Conservation (phyloP, 2,113 vertebrate genomes). For the Melanerpes aurifrons region DNA sequence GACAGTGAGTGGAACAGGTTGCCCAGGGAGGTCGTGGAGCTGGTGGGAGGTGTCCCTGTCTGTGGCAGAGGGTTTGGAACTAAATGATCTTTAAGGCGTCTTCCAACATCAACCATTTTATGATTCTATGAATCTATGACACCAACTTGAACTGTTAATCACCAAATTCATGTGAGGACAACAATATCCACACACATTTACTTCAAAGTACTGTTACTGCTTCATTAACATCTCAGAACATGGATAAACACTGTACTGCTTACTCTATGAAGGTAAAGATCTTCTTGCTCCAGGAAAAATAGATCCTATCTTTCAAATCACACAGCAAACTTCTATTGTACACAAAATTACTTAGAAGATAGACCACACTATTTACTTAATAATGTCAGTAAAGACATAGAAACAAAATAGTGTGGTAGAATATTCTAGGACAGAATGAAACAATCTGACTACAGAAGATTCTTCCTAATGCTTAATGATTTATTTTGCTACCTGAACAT, state of each 20-base stretch:
- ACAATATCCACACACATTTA: background rate
- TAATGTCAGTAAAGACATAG: background rate
- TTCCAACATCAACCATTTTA: too few species aligned
- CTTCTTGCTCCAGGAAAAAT: background rate
- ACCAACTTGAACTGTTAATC: background rate
- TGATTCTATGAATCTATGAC: too few species aligned
- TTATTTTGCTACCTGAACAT: background rate
- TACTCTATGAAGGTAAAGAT: background rate
- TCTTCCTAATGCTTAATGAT: background rate
- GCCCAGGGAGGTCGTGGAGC: too few species aligned
- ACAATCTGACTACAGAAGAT: background rate
- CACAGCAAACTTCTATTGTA: background rate
- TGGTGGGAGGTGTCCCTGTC: too few species aligned
- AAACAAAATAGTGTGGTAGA: background rate
- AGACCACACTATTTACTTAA: background rate
- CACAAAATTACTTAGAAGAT: background rate
- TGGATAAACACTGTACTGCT: background rate
- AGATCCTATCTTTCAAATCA: background rate
- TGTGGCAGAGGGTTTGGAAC: too few species aligned
- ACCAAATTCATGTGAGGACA: background rate
- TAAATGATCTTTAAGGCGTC: too few species aligned
- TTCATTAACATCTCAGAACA: background rate
- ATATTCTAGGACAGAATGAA: background rate
- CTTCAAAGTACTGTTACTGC: background rate
- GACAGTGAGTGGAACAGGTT: too few species aligned